A percentile compares a stretch with the other conserved stretches of the same genome.
These are phyloP conservation scores for Falco peregrinus DNA, from an alignment of 2,797 vertebrate genomes.

Conservation along the genomic window DNA sequence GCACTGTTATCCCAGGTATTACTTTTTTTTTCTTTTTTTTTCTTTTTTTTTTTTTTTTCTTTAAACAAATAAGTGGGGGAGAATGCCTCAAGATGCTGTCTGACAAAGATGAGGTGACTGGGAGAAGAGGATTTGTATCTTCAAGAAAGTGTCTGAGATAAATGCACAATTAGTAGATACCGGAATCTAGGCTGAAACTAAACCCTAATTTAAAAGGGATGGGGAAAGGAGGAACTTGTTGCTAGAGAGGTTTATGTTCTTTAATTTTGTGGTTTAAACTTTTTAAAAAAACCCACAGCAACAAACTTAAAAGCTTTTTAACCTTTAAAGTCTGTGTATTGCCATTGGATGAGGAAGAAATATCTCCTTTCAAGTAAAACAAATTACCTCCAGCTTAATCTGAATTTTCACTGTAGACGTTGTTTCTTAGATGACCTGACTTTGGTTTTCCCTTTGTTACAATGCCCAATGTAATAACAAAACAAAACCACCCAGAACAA, in stretches of 20 bases:
- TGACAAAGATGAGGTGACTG: neutral
- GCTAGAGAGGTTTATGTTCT: neutral
- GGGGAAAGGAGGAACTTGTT: neutral
- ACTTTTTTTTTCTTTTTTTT: accelerated
- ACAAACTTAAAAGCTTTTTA: neutral
- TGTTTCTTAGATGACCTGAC: neutral
- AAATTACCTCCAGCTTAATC: neutral
- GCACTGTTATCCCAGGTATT: neutral
- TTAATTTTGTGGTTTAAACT: neutral
- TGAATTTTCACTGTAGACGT: neutral
- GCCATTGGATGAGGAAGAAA: neutral
- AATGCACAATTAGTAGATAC: neutral
- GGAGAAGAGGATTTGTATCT: neutral
- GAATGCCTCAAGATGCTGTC: neutral
- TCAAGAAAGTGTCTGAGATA: neutral
- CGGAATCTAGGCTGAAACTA: neutral
- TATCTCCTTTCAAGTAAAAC: neutral
- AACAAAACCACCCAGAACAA: neutral
- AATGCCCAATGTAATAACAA: neutral
- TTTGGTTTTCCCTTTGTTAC: neutral
- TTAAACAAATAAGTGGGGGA: neutral
- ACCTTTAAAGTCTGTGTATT: neutral
- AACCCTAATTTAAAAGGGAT: neutral
- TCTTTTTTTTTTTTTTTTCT: neutral
- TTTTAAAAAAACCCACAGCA: neutral